These are phyloP conservation scores for Hemicrepidius hirtus DNA, from an alignment of 2,888 invertebrate species.

Conservation along the genomic window DNA sequence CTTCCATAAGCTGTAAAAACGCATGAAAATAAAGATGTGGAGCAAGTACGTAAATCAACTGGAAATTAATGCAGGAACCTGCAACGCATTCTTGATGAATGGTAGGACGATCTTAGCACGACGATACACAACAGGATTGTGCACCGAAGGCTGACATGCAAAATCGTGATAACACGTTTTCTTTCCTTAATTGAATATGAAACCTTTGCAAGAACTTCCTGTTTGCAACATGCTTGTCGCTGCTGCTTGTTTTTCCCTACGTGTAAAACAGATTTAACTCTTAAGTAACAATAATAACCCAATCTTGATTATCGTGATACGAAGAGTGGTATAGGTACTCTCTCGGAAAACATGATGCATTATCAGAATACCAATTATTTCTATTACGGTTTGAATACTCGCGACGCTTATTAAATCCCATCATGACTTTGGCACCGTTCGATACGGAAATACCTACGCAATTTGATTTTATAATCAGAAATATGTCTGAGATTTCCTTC, in stretches of 20 bases:
- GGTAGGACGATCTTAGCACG: conserved; percentile 38
- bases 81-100: conserved; percentile 34
- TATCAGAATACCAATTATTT: conserved; percentile 10
- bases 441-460: conserved; percentile 10
- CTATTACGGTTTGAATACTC: conserved; percentile 1
- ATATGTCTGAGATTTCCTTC: too few species aligned
- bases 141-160: conserved; percentile 35
- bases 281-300: conserved; percentile 25
- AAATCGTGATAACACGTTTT: conserved; percentile 44
- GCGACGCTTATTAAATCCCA: conserved; percentile 3
- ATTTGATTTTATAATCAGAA: background rate
- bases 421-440: conserved; percentile 3
- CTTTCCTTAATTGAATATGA: conserved; percentile 42
- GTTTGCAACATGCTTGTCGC: conserved; percentile 30
- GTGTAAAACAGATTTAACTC: conserved; percentile 23
- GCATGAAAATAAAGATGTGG: conserved; percentile 36
- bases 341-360: background rate
- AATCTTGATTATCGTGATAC: conserved; percentile 21
- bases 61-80: conserved; percentile 38
- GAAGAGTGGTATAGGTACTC: background rate
- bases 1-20: conserved; percentile 18
- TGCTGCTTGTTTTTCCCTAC: conserved; percentile 20
- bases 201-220: conserved; percentile 41
- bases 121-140: conserved; percentile 36
- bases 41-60: conserved; percentile 38